Conservation (phyloP, 2,888 invertebrate species). For the Girardia tigrina region DNA sequence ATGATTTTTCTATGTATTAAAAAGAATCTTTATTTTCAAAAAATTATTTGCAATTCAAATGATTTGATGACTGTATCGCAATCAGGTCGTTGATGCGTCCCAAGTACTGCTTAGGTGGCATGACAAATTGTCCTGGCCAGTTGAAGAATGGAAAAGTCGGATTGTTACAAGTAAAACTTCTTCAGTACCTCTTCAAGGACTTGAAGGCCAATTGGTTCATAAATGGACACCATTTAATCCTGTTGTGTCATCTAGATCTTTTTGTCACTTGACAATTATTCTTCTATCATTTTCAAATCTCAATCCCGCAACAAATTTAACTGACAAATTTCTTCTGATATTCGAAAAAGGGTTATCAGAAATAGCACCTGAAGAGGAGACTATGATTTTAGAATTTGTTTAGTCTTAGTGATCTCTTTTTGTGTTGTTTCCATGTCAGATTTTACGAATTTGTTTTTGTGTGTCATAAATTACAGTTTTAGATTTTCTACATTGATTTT, state of each 20-base stretch:
- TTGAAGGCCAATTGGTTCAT: not conserved
- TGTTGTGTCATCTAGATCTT: not conserved
- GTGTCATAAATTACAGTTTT: no score
- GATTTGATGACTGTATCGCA: no score
- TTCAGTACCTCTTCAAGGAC: not conserved
- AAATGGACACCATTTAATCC: conserved; percentile 30
- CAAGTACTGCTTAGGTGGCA: conserved; percentile 15
- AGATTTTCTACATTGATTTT: no score
- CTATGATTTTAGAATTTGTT: not conserved
- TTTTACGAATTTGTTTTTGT: not conserved
- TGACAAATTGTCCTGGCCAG: conserved; percentile 20
- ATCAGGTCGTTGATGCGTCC: conserved; percentile 14
- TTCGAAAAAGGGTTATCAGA: not conserved
- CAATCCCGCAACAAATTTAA: not conserved
- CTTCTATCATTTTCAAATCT: not conserved
- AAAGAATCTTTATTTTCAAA: no score
- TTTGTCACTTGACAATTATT: conserved; percentile 26
- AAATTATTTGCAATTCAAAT: no score
- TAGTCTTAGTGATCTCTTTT: not conserved
- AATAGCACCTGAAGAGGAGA: not conserved
- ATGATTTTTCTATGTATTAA: no score
- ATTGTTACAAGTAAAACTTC: conserved; percentile 2
- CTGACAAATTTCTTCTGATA: not conserved
- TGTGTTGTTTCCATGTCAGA: not conserved
- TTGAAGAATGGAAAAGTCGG: conserved; percentile 26